Evolutionary conservation across 1,140 invertebrate species (phyloP), one percentile per base, ranked within the genome.

Genomic region (Phenacoccus solenopsis): DNA sequence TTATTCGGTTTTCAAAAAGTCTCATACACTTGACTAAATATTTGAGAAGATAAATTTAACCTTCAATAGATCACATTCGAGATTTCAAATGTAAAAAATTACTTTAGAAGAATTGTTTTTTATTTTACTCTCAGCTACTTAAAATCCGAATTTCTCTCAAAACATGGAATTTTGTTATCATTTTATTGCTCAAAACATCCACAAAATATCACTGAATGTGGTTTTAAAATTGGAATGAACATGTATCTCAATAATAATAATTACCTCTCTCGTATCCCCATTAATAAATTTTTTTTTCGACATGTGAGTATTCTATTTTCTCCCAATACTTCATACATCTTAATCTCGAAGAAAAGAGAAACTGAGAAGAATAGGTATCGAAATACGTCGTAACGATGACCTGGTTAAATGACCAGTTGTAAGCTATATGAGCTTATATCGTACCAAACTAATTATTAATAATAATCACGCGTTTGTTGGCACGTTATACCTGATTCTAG

Each of bases 331-430:
- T n/a, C 12, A 16, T 16, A 16, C 13, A 9, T 49, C 20, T 49
- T 2, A 49, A 9, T 25, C 22, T 64, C 5, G 59, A 64, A 9
- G 25, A 64, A 64, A 64, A 64, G 59, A 64, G 59, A 64, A 64
- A 64, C 25, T 20, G 21, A 24, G 59, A 64, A 64, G 59, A 64
- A 64, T 25, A 25, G 21, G 59, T 25, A 64, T 64, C 59, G 25
- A 64, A 24, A 64, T 49, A 49, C 38, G 16, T 49, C 38, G 25
- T 64, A 64, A 64, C 21, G 59, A 64, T 64, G 59, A 64, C 59
- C 59, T 64, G 10, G 59, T 64, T 64, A 64, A 25, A 64, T 64
- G 59, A 64, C 59, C 59, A 64, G 59, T 64, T 64, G 25, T 27
- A 64, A 64, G 20, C 59, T 64, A 64, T 64, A 27, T 38, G 59